Evolutionary conservation across 2,797 vertebrate genomes (phyloP).

Genomic region (Coracias cyanogaster): DNA sequence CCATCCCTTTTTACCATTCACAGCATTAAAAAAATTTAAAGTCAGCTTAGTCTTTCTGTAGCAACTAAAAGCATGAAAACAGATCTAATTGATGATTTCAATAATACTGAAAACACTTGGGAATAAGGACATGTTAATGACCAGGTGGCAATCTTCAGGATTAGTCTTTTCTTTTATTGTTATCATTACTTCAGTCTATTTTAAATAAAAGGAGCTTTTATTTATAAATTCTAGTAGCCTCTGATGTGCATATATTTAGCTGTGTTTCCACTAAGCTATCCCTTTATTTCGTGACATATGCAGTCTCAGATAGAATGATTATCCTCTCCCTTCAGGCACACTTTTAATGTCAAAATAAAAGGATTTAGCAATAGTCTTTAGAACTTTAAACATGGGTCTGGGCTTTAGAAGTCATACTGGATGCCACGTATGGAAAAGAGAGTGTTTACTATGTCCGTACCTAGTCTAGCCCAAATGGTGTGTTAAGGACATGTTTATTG

Average conservation of each 20-base stretch:
- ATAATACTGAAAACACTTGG: slow-evolving; percentile 29
- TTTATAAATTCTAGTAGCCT: not conserved
- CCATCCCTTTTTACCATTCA: slow-evolving; percentile 5
- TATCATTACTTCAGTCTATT: not conserved
- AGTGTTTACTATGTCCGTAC: not conserved
- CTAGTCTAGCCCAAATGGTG: not conserved
- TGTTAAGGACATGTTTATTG: not conserved
- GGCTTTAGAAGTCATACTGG: not conserved
- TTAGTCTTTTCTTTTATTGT: not conserved
- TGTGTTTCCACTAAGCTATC: not conserved
- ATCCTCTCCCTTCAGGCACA: not conserved
- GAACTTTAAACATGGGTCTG: not conserved
- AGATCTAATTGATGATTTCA: slow-evolving; percentile 60
- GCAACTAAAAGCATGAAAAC: slow-evolving; percentile 23
- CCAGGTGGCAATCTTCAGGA: slow-evolving; percentile 14
- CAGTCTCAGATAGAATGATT: not conserved
- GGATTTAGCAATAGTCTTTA: not conserved
- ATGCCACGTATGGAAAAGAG: not conserved
- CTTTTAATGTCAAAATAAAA: slow-evolving; percentile 19
- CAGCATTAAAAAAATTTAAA: not conserved
- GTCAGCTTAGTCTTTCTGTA: not conserved
- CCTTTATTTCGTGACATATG: not conserved
- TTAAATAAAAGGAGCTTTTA: not conserved
- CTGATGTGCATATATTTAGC: not conserved
- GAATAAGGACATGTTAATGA: slow-evolving; percentile 47